These are phyloP conservation scores for Cassiopea xamachana DNA, from an alignment of 30 jellyfish, hydroid and myxozoan genomes.

Conservation along the genomic window DNA sequence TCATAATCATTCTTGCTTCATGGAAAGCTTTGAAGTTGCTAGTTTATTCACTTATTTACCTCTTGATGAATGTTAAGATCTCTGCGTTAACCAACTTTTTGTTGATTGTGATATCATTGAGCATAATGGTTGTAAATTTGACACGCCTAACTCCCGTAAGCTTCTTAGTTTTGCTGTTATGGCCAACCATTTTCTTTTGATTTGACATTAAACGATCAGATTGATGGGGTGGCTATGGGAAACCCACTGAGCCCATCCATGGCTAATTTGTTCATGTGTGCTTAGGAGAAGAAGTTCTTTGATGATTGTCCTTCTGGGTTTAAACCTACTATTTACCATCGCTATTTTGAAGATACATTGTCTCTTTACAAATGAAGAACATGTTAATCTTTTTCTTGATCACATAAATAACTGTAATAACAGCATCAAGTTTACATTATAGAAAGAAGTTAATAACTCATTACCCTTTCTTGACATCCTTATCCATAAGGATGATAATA, in stretches of 20 bases:
- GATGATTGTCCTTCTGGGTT: background rate
- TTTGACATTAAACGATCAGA: slow-evolving; percentile 17
- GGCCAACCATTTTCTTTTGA: slow-evolving; percentile 14
- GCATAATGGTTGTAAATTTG: too few relatives aligned
- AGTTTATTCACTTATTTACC: too few relatives aligned
- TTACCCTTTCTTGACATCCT: slow-evolving; percentile 11
- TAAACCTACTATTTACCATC: background rate
- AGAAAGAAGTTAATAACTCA: background rate
- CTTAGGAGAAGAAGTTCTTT: background rate
- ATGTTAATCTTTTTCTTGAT: background rate
- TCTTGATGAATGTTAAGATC: too few relatives aligned
- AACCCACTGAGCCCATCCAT: slow-evolving; percentile 20
- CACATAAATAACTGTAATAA: slow-evolving; percentile 1
- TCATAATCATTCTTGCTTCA: too few relatives aligned
- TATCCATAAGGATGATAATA: background rate
- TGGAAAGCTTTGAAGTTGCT: too few relatives aligned
- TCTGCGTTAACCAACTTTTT: too few relatives aligned
- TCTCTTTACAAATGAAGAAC: slow-evolving; percentile 1
- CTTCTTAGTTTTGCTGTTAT: slow-evolving; percentile 9
- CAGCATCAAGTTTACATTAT: slow-evolving; percentile 1
- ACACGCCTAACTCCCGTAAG: too few relatives aligned
- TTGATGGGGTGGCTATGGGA: slow-evolving; percentile 54
- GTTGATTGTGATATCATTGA: too few relatives aligned
- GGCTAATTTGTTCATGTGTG: slow-evolving; percentile 3
- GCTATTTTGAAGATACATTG: slow-evolving; percentile 21